Evolutionary conservation across 1,140 invertebrate species (phyloP), one percentile per base, ranked within the genome.

Genomic region (Streblospio benedicti): DNA sequence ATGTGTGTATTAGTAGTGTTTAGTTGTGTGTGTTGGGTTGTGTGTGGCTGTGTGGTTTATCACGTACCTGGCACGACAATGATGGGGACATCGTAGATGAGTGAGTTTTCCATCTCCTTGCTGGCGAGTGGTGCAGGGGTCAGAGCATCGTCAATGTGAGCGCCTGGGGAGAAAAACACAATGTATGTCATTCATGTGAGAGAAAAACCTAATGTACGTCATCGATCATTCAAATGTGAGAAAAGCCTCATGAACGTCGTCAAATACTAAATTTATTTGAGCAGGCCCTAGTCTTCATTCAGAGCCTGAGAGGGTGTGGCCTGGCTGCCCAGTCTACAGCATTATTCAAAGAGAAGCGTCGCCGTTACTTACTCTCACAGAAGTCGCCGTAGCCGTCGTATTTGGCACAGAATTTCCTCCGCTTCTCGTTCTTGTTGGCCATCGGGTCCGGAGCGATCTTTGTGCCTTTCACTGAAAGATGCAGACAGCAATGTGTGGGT

Each of bases 61-160:
- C n/a, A 32, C 61, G 55, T 65, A 75, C 76, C 76, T 61, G 75
- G 75, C 23, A 82, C 68, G 6, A 82, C 71, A 35, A 81, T 64
- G 33, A 82, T 70, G 9, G 81, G 81, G 16, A 72, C 74, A n/a
- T 71, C 69, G 62, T 75, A 81, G 25, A 80, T 76, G 38, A 68
- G 60, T 68, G 76, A 77, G 9, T 73, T 73, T 16, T 77, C 67
- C 20, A 80, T 59, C 18, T 67, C 66, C 33, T 77, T 69, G 65
- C 81, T 76, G 5, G 74, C 69, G n/a, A 81, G 60, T 18, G 72
- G 67, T 5, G 77, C 77, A 30, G 80, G 75, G 23, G 68, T 65
- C n/a, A 80, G 66, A 0, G 72, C 67, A 59, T 79, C 75, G 69
- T 80, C 76, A 27, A 76, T 70, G 61, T 76, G 71, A 44, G 71